phyloP scores from a whole-genome alignment of 1,140 invertebrate species.

The Lerema accius region DNA sequence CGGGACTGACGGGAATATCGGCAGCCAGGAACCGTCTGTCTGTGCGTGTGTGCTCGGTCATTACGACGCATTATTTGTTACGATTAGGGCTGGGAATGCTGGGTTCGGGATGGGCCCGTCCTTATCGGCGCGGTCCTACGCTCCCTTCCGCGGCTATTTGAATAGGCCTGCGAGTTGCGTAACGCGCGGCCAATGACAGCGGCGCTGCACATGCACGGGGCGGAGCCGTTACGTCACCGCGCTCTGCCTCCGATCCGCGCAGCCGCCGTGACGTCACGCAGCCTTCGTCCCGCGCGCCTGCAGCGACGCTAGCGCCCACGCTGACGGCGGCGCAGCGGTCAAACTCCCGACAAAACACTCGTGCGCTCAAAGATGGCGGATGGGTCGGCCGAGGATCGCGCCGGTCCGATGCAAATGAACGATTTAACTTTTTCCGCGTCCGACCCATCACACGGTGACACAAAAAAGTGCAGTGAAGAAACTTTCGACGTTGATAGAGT shows the following conservation, averaged over 20 bases:
- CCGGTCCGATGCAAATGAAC: constrained; percentile 66
- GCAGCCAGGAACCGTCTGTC: constrained; percentile 27
- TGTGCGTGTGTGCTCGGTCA: constrained; percentile 57
- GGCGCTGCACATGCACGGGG: constrained; percentile 75
- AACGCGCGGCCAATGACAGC: constrained; percentile 80
- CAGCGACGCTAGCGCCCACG: constrained; percentile 69
- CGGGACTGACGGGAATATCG: constrained; percentile 8
- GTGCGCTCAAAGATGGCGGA: constrained; percentile 82
- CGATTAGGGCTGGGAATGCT: constrained; percentile 62
- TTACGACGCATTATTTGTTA: constrained; percentile 75
- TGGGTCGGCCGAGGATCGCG: constrained; percentile 71
- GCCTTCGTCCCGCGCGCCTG: constrained; percentile 58
- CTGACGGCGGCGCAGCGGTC: constrained; percentile 56
- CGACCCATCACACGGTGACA: constrained; percentile 71
- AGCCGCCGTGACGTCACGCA: constrained; percentile 77
- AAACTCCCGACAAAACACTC: constrained; percentile 80
- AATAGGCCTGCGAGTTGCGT: constrained; percentile 76
- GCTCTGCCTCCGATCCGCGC: constrained; percentile 70
- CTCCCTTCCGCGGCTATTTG: constrained; percentile 75
- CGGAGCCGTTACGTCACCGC: constrained; percentile 77
- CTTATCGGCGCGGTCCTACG: constrained; percentile 67
- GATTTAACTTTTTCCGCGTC: constrained; percentile 79
- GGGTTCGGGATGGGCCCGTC: constrained; percentile 54
- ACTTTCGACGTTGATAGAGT: constrained; percentile 64
- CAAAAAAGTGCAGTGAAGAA: constrained; percentile 78